Evolutionary conservation across 2,113 vertebrate species (phyloP), one percentile per base, ranked within the genome.

Genomic region (Australoheros scitulus): DNA sequence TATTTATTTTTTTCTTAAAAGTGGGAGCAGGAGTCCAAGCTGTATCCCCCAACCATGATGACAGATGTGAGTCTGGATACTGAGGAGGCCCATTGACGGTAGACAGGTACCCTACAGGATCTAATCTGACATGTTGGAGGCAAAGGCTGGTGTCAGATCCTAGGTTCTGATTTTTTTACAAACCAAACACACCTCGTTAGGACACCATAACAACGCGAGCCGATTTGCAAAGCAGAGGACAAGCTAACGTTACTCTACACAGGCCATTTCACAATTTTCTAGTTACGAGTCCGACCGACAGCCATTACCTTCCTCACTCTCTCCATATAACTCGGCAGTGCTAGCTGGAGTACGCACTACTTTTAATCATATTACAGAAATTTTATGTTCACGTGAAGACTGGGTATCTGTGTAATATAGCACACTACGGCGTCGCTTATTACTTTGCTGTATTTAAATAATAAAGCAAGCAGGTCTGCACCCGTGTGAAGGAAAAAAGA

Each of bases 251-350:
- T 56, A 70, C 79, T 85, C 81, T 68, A 80, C 50, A 77, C 86
- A 84, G 91, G 91, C 94, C 93, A 91, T 95, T 94, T 94, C 92
- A 93, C 91, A 90, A 90, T 92, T 78, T 87, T 90, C 88, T 90
- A 87, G 82, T 89, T 90, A 83, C 83, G 86, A 93, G 90, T 86
- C 68, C 93, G 91, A 92, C 79, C 91, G 94, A 94, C 92, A 95
- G 94, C 95, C 94, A 95, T 95, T 94, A 92, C 92, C 90, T 92
- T 93, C 90, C 87, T 87, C 59, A 82, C 87, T 83, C 90, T 87
- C 83, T 85, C 61, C 86, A 65, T 88, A 41, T 57, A 88, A 83
- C 85, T 88, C 90, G 84, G 63, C 74, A 77, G 22, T 36, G 38
- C 65, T 82, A 91, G 77, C 85, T 61, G 14, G 36, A 82, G 74